Percentiles rank a stretch among this genome's conserved stretches.
phyloP scores from a whole-genome alignment of 2,888 invertebrate genomes.

The Lepidochrysops patricia region DNA sequence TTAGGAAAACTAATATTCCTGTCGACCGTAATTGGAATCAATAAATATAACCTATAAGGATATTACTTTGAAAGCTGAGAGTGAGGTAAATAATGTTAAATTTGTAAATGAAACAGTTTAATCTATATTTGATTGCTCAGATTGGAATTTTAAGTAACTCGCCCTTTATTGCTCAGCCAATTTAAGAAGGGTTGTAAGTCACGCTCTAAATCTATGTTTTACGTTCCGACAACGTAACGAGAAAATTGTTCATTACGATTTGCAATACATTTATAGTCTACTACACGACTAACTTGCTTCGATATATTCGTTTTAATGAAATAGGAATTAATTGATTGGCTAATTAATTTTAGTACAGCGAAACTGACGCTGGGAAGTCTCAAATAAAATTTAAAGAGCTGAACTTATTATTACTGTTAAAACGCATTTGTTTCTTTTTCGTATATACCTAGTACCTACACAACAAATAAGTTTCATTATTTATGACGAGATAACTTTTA shows the following conservation, averaged over 20 bases:
- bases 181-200: conserved; percentile 26
- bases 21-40: background rate
- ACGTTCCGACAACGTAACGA: conserved; percentile 18
- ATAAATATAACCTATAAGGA: background rate
- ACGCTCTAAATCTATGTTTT: conserved; percentile 21
- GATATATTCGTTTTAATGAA: background rate
- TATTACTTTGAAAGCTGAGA: background rate
- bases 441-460: too few species aligned
- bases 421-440: too few species aligned
- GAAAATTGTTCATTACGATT: background rate
- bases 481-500: too few species aligned
- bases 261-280: background rate
- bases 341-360: background rate
- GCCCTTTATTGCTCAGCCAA: conserved; percentile 45
- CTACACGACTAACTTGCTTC: background rate
- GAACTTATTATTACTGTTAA: too few species aligned
- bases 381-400: too few species aligned
- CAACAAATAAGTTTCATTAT: too few species aligned
- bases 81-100: background rate
- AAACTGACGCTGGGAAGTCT: background rate
- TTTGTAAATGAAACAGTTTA: background rate
- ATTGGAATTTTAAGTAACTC: conserved; percentile 24
- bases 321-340: background rate
- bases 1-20: background rate
- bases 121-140: background rate